phyloP scores from a whole-genome alignment of 2,888 invertebrate genomes.

The Nemoura dubitans region DNA sequence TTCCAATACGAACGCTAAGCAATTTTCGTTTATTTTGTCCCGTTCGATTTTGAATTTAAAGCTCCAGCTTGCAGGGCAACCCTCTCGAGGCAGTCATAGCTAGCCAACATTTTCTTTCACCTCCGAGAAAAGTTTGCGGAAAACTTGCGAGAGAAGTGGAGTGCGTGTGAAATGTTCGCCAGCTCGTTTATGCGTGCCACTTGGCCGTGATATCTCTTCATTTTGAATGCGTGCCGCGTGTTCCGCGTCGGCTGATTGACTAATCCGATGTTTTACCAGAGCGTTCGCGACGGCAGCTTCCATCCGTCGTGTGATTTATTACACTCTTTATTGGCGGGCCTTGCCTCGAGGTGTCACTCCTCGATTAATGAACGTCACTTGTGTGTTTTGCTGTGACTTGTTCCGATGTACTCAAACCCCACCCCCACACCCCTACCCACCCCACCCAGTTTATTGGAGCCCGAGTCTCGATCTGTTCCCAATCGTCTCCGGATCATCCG shows the following conservation, averaged over 20 bases:
- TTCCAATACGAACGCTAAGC: background rate
- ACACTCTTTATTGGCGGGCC: background rate
- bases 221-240: background rate
- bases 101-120: background rate
- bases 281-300: background rate
- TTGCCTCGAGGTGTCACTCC: conserved; percentile 9
- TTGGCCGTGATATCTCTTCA: background rate
- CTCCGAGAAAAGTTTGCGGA: background rate
- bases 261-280: background rate
- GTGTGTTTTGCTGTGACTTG: conserved; percentile 1
- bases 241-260: background rate
- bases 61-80: background rate
- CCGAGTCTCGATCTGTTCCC: conserved; percentile 33
- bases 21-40: conserved; percentile 12
- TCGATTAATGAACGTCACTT: conserved; percentile 26
- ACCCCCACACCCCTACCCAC: no score
- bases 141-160: background rate
- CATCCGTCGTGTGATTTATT: background rate
- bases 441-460: conserved; percentile 1
- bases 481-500: conserved; percentile 18
- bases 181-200: background rate
- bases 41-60: background rate
- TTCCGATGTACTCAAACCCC: background rate
- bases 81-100: background rate
- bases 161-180: background rate